Conservation (phyloP, 2,888 invertebrate species). For the Lasioglossum pauxillum region DNA sequence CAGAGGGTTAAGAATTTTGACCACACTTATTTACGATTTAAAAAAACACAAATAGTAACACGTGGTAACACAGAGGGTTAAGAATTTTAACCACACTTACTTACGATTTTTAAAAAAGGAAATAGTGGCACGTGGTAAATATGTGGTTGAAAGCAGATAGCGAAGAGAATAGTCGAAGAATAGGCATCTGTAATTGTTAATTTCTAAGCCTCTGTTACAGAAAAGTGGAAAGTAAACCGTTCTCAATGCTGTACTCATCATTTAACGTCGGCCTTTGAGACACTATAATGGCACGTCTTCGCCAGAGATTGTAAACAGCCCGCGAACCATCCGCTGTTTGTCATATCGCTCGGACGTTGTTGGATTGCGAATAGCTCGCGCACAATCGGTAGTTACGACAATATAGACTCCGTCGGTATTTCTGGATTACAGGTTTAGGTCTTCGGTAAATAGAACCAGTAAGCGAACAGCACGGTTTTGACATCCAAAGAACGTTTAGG, state of each 20-base stretch:
- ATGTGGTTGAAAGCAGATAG: neutral
- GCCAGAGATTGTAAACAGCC: slow-evolving; percentile 4
- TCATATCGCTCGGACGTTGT: neutral
- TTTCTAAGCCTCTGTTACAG: neutral
- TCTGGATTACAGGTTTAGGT: slow-evolving; percentile 1
- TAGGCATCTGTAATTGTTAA: neutral
- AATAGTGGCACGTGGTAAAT: neutral
- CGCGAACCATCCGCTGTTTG: neutral
- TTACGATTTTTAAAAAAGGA: neutral
- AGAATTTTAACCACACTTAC: neutral
- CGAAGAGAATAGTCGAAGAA: neutral
- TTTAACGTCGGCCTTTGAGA: neutral
- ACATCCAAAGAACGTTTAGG: neutral
- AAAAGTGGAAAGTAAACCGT: neutral
- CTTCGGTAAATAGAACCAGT: neutral
- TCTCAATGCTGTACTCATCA: neutral
- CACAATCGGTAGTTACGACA: slow-evolving; percentile 1
- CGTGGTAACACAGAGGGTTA: neutral
- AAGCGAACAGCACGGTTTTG: neutral
- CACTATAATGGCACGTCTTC: slow-evolving; percentile 2
- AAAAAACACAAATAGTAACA: neutral
- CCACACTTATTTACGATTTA: neutral
- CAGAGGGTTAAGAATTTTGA: no score
- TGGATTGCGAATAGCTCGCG: neutral
- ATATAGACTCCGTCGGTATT: neutral